phyloP scores from a whole-genome alignment of 2,888 invertebrate genomes.

The Leucoptera coffeella region DNA sequence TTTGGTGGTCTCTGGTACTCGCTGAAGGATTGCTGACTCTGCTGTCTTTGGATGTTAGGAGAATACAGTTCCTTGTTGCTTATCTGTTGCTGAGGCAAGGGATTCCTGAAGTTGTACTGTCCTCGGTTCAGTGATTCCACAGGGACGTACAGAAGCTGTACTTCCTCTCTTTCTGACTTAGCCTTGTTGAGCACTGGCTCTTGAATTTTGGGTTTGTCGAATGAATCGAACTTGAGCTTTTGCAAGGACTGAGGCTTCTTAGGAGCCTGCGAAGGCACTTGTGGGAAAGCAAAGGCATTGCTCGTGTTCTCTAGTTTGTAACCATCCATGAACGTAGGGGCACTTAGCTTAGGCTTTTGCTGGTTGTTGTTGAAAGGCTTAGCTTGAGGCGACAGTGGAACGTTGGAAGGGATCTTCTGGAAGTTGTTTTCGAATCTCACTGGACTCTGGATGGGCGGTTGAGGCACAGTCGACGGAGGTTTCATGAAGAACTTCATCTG shows the following conservation, averaged over 20 bases:
- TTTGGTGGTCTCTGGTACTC: conserved; percentile 19
- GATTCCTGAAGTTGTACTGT: conserved; percentile 25
- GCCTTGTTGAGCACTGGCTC: conserved; percentile 14
- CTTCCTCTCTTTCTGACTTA: conserved; percentile 55
- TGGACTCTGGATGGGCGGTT: conserved; percentile 12
- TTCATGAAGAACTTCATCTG: too few species aligned
- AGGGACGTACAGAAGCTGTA: conserved; percentile 77
- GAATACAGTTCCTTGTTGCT: too few species aligned
- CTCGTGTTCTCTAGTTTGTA: conserved; percentile 29
- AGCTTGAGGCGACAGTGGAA: conserved; percentile 13
- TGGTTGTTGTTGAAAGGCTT: conserved; percentile 21
- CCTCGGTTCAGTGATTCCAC: conserved; percentile 63
- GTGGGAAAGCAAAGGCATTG: conserved; percentile 11
- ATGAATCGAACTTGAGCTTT: conserved; percentile 29
- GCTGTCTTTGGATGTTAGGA: conserved; percentile 6
- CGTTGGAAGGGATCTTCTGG: conserved; percentile 11
- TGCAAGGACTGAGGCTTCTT: conserved; percentile 29
- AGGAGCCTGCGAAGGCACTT: conserved; percentile 10
- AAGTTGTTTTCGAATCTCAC: conserved; percentile 23
- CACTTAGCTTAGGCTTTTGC: conserved; percentile 13
- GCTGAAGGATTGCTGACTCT: conserved; percentile 15
- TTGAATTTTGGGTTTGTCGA: conserved; percentile 18
- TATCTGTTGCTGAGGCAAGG: not conserved
- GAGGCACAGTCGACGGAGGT: conserved; percentile 20
- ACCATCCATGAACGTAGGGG: conserved; percentile 34